Base-by-base conservation (phyloP, 2,113 vertebrate species). In the Catagonus wagneri region DNA sequence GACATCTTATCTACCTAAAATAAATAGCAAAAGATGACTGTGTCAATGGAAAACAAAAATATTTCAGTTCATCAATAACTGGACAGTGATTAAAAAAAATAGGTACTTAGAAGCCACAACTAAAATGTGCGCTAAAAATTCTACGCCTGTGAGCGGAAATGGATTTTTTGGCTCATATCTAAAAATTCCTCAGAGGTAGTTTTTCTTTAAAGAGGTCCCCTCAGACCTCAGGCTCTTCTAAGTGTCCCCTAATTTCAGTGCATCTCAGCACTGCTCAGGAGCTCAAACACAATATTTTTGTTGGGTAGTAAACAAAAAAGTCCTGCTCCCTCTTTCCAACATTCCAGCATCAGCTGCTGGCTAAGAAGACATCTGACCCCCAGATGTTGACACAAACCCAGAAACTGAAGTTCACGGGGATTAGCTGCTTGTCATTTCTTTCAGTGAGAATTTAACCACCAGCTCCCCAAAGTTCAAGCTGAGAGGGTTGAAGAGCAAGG, bases 81-180 rank as follows among this genome's bases (percentile, higher is more conserved):
- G 96, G 92, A 75, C 81, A 74, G 78, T 58, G 76, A 93, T 96
- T n/a, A n/a, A n/a, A n/a, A 96, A 97, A 97, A 96, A 96, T 96
- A 97, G 90, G 68, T 22, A 65, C 29, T 39, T 56, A 87, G 88
- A 93, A 96, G 89, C 96, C 94, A n/a, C 85, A 56, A 54, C 56
- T 87, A 86, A 87, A 95, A 90, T 23, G 54, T 71, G 23, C 20
- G 76, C 65, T 96, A 69, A 15, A 22, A 93, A 78, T 19, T 89
- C 83, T 69, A 4, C 58, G 83, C 81, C 68, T 93, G 78, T 79
- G 93, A 96, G 79, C 92, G 94, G 94, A 98, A 97, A 96, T 93
- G 96, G 83, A 66, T 29, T 93, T 74, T 63, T 78, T 96, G 97
- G 93, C 93, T 32, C 3, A 8, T 58, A 34, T 36, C 94, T 93